A percentile compares a stretch with the other conserved stretches of the same genome.
phyloP scores from a whole-genome alignment of 2,888 invertebrate species.

The Syrista parreyssii region DNA sequence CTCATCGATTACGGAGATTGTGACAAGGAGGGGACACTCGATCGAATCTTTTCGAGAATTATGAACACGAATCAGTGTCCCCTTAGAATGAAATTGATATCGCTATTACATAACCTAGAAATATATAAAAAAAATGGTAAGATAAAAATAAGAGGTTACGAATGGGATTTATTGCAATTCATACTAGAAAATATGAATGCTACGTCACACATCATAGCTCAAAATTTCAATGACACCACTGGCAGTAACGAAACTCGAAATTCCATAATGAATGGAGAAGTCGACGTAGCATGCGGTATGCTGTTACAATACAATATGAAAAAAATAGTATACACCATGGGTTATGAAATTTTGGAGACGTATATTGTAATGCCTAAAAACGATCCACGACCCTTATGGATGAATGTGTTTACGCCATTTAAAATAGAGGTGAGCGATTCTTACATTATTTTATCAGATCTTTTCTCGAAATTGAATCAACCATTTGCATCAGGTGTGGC shows the following conservation, averaged over 20 bases:
- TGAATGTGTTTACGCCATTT: neutral
- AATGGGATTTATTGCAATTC: neutral
- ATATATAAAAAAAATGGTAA: neutral
- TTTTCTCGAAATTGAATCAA: neutral
- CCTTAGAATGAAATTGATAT: neutral
- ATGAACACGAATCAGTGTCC: neutral
- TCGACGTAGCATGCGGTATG: neutral
- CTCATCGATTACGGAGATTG: constrained; percentile 7
- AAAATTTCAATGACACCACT: neutral
- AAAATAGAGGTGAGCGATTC: neutral
- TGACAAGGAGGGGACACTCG: neutral
- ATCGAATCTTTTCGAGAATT: neutral
- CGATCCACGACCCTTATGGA: neutral
- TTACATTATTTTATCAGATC: no score
- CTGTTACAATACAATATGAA: neutral
- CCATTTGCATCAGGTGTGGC: neutral
- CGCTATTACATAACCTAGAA: neutral
- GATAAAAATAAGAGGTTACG: neutral
- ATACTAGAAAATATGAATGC: neutral
- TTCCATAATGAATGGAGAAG: neutral
- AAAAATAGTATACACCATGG: neutral
- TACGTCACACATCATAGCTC: neutral
- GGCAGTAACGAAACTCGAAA: neutral
- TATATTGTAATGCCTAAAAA: neutral
- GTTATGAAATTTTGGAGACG: neutral